Conservation (phyloP, 2,797 vertebrate genomes). For the Oreonectes daqikongensis region DNA sequence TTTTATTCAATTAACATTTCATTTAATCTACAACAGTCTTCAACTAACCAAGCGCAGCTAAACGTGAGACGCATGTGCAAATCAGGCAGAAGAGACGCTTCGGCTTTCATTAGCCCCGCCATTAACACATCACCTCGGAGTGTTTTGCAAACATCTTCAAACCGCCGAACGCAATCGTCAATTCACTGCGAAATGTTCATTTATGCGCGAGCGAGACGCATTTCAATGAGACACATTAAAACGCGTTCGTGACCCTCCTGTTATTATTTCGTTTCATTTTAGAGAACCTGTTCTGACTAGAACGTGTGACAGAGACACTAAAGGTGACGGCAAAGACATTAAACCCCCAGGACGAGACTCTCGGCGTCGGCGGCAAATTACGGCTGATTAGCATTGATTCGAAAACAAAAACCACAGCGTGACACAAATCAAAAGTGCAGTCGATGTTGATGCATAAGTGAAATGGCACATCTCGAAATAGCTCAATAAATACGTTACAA, state of each 20-base stretch:
- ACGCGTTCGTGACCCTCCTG: background rate
- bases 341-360: slow-evolving; percentile 47
- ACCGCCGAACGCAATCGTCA: background rate
- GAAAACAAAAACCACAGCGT: slow-evolving; percentile 64
- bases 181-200: background rate
- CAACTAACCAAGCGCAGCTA: slow-evolving; percentile 32
- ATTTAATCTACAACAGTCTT: slow-evolving; percentile 32
- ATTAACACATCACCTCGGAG: slow-evolving; percentile 50
- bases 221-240: slow-evolving; percentile 36
- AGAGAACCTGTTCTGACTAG: slow-evolving; percentile 11
- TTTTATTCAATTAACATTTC: slow-evolving; percentile 27
- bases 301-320: slow-evolving; percentile 27
- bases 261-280: slow-evolving; percentile 29
- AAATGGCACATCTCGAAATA: slow-evolving; percentile 66
- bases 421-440: slow-evolving; percentile 62
- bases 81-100: slow-evolving; percentile 35
- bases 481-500: slow-evolving; percentile 68
- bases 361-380: slow-evolving; percentile 57
- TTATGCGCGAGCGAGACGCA: background rate
- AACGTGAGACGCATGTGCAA: slow-evolving; percentile 26
- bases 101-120: slow-evolving; percentile 52
- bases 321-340: slow-evolving; percentile 52
- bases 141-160: slow-evolving; percentile 41
- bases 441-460: slow-evolving; percentile 62
- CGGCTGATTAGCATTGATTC: slow-evolving; percentile 70